These are phyloP conservation scores for Polymixis lichenea DNA, from an alignment of 2,888 invertebrate genomes.

Conservation along the genomic window DNA sequence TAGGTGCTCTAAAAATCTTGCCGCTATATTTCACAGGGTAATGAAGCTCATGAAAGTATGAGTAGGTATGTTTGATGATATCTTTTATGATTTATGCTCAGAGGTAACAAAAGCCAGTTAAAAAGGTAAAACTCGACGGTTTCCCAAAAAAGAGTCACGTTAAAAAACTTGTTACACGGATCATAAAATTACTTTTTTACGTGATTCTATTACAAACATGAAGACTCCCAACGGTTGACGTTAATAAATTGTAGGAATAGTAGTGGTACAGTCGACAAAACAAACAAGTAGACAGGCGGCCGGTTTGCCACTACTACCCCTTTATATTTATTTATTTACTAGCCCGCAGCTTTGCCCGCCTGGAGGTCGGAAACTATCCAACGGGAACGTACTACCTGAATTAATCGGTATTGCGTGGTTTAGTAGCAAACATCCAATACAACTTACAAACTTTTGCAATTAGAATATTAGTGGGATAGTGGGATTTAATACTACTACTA, in stretches of 20 bases:
- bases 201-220: constrained; percentile 34
- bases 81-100: constrained; percentile 4
- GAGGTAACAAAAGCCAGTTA: not conserved
- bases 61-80: constrained; percentile 11
- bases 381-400: not conserved
- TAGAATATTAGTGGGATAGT: not conserved
- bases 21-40: not conserved
- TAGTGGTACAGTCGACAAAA: constrained; percentile 1
- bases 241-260: constrained; percentile 21
- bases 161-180: constrained; percentile 14
- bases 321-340: not conserved
- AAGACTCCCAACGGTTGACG: constrained; percentile 20
- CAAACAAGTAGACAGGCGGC: not conserved
- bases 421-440: not conserved
- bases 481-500: too few relatives aligned
- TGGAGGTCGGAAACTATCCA: too few relatives aligned
- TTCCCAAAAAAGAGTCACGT: not conserved
- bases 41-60: constrained; percentile 6
- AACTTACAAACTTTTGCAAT: not conserved
- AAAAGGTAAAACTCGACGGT: not conserved
- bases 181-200: constrained; percentile 28
- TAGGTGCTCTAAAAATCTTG: not conserved
- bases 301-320: not conserved
- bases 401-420: not conserved
- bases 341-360: too few relatives aligned